phyloP scores from a whole-genome alignment of 2,113 vertebrate genomes.

The Amazona guildingii region DNA sequence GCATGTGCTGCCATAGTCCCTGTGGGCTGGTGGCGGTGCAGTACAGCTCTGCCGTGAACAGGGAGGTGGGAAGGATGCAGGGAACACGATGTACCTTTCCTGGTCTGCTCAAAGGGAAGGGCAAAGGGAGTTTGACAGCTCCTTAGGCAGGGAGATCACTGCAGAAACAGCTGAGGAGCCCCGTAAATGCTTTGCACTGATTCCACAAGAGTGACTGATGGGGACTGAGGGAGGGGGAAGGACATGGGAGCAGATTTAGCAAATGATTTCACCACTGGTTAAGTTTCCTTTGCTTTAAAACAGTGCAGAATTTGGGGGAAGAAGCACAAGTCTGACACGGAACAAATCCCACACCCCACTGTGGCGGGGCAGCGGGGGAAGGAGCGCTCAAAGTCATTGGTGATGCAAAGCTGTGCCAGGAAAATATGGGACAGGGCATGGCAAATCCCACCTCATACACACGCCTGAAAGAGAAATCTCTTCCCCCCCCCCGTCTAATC shows the following conservation, averaged over 20 bases:
- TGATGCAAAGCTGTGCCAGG: background rate
- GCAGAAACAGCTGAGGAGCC: background rate
- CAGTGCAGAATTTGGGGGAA: background rate
- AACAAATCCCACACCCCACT: background rate
- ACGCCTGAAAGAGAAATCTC: background rate
- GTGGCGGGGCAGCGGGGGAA: background rate
- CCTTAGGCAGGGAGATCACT: background rate
- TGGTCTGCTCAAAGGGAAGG: background rate
- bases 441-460: background rate
- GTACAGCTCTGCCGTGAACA: accelerated
- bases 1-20: background rate
- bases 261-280: background rate
- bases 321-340: background rate
- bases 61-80: background rate
- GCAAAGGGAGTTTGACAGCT: background rate
- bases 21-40: background rate
- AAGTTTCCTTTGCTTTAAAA: background rate
- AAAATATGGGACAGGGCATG: background rate
- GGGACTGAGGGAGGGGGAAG: background rate
- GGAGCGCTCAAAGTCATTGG: background rate
- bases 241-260: background rate
- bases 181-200: background rate
- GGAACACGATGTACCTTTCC: background rate
- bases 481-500: background rate
- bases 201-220: background rate